These are phyloP conservation scores for Stenolophus ochropezus DNA, from an alignment of 2,888 invertebrate genomes.

Conservation along the genomic window DNA sequence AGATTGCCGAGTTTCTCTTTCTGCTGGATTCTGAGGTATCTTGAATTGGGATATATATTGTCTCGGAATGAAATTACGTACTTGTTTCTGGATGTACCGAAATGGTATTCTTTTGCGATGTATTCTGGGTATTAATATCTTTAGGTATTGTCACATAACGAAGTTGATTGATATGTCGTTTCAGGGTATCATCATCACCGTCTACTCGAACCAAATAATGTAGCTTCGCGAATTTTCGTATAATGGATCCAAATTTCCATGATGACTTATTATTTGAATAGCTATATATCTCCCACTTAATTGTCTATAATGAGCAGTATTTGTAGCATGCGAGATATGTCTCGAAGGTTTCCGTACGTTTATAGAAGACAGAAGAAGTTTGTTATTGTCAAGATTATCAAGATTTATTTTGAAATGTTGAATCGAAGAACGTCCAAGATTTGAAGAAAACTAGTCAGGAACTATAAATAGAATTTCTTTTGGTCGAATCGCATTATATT, in stretches of 20 bases:
- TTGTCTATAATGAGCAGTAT: neutral
- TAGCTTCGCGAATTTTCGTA: neutral
- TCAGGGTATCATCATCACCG: neutral
- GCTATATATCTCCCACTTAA: neutral
- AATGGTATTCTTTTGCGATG: neutral
- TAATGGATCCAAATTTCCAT: neutral
- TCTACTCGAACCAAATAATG: neutral
- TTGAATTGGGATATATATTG: neutral
- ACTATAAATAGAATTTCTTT: neutral
- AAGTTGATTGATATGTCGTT: neutral
- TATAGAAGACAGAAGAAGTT: no score
- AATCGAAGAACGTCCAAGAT: neutral
- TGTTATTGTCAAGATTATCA: neutral
- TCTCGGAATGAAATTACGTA: neutral
- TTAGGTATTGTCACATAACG: neutral
- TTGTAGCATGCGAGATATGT: neutral
- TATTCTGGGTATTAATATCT: neutral
- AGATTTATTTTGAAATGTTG: neutral
- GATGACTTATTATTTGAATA: slow-evolving; percentile 6
- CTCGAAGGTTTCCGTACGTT: neutral
- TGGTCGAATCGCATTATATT: neutral
- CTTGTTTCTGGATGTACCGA: neutral
- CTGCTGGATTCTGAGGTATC: no score
- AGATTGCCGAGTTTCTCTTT: no score
- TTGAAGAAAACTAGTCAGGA: neutral